Base-by-base conservation (phyloP, 2,888 invertebrate genomes). In the Sialis lutaria region DNA sequence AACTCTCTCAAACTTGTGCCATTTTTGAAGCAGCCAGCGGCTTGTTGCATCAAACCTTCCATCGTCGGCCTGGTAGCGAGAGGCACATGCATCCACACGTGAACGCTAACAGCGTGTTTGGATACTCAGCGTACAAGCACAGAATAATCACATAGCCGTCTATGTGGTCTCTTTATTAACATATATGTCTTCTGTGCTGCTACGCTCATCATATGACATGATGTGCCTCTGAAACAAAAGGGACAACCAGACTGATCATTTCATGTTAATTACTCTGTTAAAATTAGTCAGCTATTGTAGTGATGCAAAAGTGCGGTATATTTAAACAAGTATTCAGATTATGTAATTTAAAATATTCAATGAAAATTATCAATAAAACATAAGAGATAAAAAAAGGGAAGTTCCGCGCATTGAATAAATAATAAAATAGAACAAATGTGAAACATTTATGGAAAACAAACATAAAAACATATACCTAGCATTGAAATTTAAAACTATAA, bases 141-240 rank as follows among this genome's bases (percentile, higher is more conserved):
- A 37, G 6, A 10, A 10, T 37, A 10, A 10, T 37, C 37, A 37
- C 37, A 37, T 37, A 37, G 33, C 10, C 39, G 35, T 40, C 7
- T 37, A 37, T 47, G 42, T 37, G 37, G 7, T 37, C n/a, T 37
- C 12, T 37, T 37, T 37, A 10, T 37, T 10, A 37, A 10, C n/a
- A 10, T 37, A 10, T 12, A 37, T 5, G 37, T 37, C 37, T 37
- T 37, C 37, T 37, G 37, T 37, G 37, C 37, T 37, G 37, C 10
- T 74, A 73, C 73, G 73, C 73, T 70, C 22, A 54, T 74, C 72
- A 68, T 74, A 74, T 75, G 77, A 79, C 82, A 81, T 79, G 82
- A 42, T 47, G 47, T 84, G 84, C 84, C 84, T 84, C 84, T 84
- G 83, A 81, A 82, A 73, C 78, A 72, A 37, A 65, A 66, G 65